Conservation (phyloP, 1,140 invertebrate species). For the Papilio polytes region DNA sequence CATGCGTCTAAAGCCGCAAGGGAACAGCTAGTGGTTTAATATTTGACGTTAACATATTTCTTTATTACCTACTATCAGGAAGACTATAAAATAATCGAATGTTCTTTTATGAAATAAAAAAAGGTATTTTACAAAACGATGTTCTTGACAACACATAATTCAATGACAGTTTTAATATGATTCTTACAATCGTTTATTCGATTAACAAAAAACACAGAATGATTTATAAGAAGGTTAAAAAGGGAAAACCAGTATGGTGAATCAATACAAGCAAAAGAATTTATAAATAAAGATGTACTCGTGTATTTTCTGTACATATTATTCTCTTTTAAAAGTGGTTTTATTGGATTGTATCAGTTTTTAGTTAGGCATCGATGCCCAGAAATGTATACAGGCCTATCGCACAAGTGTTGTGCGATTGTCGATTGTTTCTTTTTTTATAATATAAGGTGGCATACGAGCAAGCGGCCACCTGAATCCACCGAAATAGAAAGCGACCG, state of each 20-base stretch:
- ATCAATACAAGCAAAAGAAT: too few species aligned
- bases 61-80: neutral
- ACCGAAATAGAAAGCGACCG: too few species aligned
- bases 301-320: too few species aligned
- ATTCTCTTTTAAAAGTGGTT: too few species aligned
- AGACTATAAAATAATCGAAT: neutral
- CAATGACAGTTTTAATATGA: neutral
- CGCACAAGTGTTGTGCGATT: too few species aligned
- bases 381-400: neutral
- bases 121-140: slow-evolving; percentile 10
- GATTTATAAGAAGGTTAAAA: neutral
- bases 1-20: too few species aligned
- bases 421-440: too few species aligned
- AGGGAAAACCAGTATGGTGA: neutral
- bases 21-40: too few species aligned
- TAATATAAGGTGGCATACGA: too few species aligned
- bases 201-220: neutral
- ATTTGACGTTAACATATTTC: neutral
- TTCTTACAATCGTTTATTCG: neutral
- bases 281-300: too few species aligned
- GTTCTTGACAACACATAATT: neutral
- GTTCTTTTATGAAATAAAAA: neutral
- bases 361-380: neutral
- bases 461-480: too few species aligned
- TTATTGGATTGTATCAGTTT: neutral